phyloP scores from a whole-genome alignment of 2,113 vertebrate species.

The Capra hircus region DNA sequence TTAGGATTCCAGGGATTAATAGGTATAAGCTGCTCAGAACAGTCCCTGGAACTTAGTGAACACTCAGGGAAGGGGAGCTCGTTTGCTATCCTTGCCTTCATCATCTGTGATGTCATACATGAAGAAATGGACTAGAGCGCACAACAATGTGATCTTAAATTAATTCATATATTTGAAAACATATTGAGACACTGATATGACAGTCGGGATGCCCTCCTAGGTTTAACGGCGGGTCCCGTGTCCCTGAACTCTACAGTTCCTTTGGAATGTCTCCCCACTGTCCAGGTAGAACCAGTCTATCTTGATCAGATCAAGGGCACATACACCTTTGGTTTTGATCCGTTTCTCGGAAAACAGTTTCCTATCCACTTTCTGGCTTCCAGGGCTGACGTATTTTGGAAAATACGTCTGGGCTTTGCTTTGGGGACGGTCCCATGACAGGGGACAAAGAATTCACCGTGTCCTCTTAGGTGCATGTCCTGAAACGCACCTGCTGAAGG shows the following conservation, averaged over 20 bases:
- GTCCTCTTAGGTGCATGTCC: neutral
- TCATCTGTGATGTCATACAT: rapidly evolving
- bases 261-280: neutral
- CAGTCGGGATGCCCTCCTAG: neutral
- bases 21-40: neutral
- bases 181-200: rapidly evolving
- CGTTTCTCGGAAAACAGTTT: neutral
- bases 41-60: neutral
- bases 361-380: neutral
- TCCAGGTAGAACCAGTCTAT: neutral
- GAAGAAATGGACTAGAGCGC: neutral
- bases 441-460: neutral
- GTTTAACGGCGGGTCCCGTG: rapidly evolving
- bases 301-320: neutral
- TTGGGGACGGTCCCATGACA: neutral
- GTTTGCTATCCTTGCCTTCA: rapidly evolving
- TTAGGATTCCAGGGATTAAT: rapidly evolving
- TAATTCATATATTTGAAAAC: neutral
- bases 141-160: neutral
- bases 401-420: neutral
- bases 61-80: neutral
- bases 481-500: rapidly evolving
- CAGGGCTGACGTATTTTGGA: neutral
- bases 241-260: neutral
- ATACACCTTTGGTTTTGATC: neutral